These are phyloP conservation scores for Tethya wilhelma DNA, from an alignment of 37 sponge, comb jelly and placozoan genomes.

Conservation along the genomic window DNA sequence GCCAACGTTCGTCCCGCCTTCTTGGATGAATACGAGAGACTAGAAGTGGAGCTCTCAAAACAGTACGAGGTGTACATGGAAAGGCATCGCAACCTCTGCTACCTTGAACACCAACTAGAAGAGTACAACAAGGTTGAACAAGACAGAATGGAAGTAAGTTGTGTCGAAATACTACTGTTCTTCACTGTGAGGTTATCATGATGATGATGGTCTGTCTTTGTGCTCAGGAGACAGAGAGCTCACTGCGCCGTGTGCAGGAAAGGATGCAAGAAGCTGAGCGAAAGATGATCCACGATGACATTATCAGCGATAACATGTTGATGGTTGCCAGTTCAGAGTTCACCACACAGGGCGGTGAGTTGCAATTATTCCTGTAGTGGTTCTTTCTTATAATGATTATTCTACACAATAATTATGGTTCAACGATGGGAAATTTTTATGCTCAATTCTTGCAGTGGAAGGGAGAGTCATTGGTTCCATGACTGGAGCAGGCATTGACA, in stretches of 20 bases:
- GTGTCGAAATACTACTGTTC: no score
- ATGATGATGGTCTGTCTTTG: not conserved
- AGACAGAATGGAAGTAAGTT: constrained; percentile 79
- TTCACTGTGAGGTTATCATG: not conserved
- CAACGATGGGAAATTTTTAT: not conserved
- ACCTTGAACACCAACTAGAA: constrained; percentile 92
- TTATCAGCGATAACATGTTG: constrained; percentile 40
- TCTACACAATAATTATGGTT: not conserved
- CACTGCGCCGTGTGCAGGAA: constrained; percentile 79
- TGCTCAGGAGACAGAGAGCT: constrained; percentile 63
- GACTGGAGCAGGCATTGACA: constrained; percentile 51
- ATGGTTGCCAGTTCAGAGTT: constrained; percentile 21
- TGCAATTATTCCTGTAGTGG: not conserved
- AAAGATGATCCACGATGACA: constrained; percentile 75
- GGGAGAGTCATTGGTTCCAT: constrained; percentile 59
- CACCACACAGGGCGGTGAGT: not conserved
- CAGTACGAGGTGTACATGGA: constrained; percentile 92
- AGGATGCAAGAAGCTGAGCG: constrained; percentile 86
- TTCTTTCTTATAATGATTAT: not conserved
- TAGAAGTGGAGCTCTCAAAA: constrained; percentile 85
- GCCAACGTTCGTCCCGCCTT: constrained; percentile 96
- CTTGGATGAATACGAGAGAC: constrained; percentile 98
- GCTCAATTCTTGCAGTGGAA: constrained; percentile 4
- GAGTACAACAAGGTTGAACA: constrained; percentile 81
- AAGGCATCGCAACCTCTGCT: constrained; percentile 88